Evolutionary conservation across 2,113 vertebrate species (phyloP).

Genomic region (Labeo rohita): DNA sequence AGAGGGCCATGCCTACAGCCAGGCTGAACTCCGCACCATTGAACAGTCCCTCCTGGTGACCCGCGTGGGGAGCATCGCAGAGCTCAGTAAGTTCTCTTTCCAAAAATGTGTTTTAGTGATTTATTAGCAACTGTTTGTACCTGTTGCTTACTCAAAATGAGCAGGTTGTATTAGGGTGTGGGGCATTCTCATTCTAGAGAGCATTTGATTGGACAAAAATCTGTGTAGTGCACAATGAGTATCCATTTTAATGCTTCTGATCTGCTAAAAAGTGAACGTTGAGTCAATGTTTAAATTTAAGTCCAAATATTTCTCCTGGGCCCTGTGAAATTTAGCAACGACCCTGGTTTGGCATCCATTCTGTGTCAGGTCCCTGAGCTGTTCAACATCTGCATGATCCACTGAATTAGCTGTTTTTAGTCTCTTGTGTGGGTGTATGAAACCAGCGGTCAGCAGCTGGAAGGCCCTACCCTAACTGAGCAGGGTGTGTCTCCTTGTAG

Average conservation of each 20-base stretch:
- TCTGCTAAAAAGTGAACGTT: not conserved
- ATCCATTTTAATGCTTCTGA: not conserved
- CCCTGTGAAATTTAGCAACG: not conserved
- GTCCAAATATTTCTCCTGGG: not conserved
- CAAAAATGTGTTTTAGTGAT: not conserved
- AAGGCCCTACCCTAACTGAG: constrained; percentile 25
- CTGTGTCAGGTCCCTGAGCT: not conserved
- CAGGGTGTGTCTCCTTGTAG: constrained; percentile 32
- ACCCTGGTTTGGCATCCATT: not conserved
- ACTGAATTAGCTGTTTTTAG: constrained; percentile 43
- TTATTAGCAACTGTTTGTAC: not conserved
- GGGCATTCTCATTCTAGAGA: not conserved
- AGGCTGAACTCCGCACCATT: constrained; percentile 91
- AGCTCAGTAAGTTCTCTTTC: constrained; percentile 86
- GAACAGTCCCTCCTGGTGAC: constrained; percentile 95
- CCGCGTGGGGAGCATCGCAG: constrained; percentile 92
- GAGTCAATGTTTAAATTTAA: not conserved
- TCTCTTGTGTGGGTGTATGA: constrained; percentile 36
- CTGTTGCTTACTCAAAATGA: not conserved
- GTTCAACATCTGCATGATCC: constrained; percentile 49
- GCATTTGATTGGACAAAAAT: not conserved
- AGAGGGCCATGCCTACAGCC: constrained; percentile 86
- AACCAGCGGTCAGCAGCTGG: constrained; percentile 49
- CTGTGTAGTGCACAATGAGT: not conserved
- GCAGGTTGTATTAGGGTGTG: not conserved